Evolutionary conservation across 1,140 invertebrate genomes (phyloP), one percentile per base, ranked within the genome.

Genomic region (Cyphomyrmex costatus): DNA sequence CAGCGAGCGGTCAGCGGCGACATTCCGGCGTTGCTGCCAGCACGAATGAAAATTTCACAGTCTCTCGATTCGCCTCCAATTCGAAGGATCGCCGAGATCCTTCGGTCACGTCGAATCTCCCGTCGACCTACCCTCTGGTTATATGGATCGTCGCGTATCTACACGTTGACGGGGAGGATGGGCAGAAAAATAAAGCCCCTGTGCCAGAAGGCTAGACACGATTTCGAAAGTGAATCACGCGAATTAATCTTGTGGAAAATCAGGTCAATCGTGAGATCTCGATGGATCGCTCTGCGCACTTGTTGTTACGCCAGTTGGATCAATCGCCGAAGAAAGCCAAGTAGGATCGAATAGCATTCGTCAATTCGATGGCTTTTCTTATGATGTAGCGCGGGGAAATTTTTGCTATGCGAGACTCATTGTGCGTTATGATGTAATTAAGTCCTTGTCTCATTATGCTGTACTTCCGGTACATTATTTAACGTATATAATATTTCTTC

Each of bases 11-110:
- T 89, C 88, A 90, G 80, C 36, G 87, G 36, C 56, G 76, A 80
- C 88, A 83, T 85, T 87, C 83, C 88, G 76, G 63, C 88, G 46
- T 86, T 86, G 68, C 65, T 51, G 61, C 66, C 73, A 58, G 63
- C 33, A 12, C 33, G 61, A 66, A 91, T 92, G 89, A 92, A 91
- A 92, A 85, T 92, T 92, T 90, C 82, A 88, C 84, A 86, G 60
- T 85, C 85, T 74, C 86, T 83, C 87, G 68, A 87, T 91, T 91
- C 86, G n/a, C 73, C n/a, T 63, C 46, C 78, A 74, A 89, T 89
- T 84, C 88, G 78, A 84, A 89, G 77, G 88, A 89, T 90, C 71
- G 46, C 68, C 58, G 30, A 58, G 70, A 65, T 85, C 70, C 51
- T 63, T 86, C 56, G 49, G 60, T 36, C 49, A 66, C 63, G 21